Percentiles rank a stretch among this genome's conserved stretches.
These are phyloP conservation scores for Campylomormyrus numenius DNA, from an alignment of 2,113 vertebrate species.

Conservation along the genomic window DNA sequence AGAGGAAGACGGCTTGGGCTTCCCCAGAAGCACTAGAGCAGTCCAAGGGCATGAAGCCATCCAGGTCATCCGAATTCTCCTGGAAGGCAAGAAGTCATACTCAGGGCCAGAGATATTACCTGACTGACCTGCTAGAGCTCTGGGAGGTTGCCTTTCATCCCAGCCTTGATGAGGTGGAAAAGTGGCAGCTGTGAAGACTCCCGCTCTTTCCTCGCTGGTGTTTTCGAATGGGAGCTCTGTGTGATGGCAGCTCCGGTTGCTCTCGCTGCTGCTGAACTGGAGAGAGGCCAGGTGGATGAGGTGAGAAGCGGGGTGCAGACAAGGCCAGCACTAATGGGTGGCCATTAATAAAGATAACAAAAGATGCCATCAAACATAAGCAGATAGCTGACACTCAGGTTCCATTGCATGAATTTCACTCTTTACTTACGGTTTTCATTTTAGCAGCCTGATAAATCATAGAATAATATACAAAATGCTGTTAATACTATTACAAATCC, in stretches of 20 bases:
- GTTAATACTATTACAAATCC: not conserved
- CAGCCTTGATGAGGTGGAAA: not conserved
- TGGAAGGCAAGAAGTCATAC: not conserved
- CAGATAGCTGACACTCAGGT: not conserved
- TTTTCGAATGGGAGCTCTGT: not conserved
- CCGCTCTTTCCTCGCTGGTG: not conserved
- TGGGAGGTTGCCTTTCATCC: not conserved
- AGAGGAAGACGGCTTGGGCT: not conserved
- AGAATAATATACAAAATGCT: not conserved
- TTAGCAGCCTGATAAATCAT: not conserved
- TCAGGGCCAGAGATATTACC: not conserved
- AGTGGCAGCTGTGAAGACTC: not conserved
- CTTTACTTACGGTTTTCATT: not conserved
- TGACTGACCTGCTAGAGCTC: not conserved
- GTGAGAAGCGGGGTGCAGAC: not conserved
- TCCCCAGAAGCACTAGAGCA: not conserved
- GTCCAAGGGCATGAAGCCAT: not conserved
- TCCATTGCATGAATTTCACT: not conserved
- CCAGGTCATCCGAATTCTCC: not conserved
- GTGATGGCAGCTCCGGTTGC: not conserved
- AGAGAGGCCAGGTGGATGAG: not conserved
- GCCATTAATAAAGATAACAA: constrained; percentile 5
- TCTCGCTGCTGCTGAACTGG: not conserved
- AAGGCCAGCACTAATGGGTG: not conserved
- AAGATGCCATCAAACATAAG: not conserved